Evolutionary conservation across 2,113 vertebrate genomes (phyloP).

Genomic region (Mesocricetus auratus): DNA sequence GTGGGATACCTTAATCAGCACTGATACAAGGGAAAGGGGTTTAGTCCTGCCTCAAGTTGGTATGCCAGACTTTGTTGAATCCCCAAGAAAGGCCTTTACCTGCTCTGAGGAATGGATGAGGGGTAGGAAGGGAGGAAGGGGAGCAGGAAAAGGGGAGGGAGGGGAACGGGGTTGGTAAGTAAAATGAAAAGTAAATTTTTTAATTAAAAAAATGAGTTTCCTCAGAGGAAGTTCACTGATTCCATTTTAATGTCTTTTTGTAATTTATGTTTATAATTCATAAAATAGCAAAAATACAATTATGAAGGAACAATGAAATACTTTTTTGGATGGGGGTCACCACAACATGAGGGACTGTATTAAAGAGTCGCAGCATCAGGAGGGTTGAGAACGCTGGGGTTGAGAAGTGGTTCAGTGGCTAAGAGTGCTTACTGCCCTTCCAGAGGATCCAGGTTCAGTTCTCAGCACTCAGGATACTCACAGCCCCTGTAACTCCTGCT

Average conservation of each 20-base stretch:
- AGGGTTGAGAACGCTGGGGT: not conserved
- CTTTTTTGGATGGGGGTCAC: not conserved
- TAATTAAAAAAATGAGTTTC: not conserved
- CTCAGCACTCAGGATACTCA: not conserved
- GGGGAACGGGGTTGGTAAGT: too few relatives aligned
- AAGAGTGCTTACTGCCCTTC: not conserved
- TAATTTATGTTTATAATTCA: not conserved
- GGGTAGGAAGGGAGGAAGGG: too few relatives aligned
- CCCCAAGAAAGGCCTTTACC: too few relatives aligned
- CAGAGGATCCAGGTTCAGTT: not conserved
- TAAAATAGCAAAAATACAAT: not conserved
- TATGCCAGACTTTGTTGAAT: too few relatives aligned
- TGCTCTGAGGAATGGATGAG: too few relatives aligned
- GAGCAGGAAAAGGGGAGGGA: too few relatives aligned
- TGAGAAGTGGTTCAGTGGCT: not conserved
- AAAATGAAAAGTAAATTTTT: too few relatives aligned
- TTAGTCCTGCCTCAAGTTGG: too few relatives aligned
- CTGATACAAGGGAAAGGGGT: too few relatives aligned
- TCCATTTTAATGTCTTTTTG: not conserved
- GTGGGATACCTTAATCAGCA: too few relatives aligned
- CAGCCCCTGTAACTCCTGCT: not conserved
- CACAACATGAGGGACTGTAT: not conserved
- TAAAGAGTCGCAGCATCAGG: not conserved
- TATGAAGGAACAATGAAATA: not conserved
- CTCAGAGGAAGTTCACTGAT: not conserved